A percentile compares a stretch with the other conserved stretches of the same genome.
Conservation (phyloP, 2,797 vertebrate species). For the Cygnus olor region DNA sequence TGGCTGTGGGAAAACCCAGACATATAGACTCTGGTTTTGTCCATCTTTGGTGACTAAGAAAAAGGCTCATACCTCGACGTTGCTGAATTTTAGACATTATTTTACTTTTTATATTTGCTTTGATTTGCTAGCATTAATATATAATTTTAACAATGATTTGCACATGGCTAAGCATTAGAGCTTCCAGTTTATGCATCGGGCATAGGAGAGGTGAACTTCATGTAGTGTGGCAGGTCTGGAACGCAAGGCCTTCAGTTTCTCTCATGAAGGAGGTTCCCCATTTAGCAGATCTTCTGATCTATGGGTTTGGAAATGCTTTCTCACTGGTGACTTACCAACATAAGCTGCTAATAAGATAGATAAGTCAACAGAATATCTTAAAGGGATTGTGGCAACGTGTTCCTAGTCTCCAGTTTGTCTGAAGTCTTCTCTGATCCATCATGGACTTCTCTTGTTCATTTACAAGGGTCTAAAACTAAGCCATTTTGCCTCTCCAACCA, state of each 20-base stretch:
- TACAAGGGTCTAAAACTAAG: background rate
- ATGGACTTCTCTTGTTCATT: background rate
- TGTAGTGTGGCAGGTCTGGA: background rate
- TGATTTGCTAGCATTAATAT: background rate
- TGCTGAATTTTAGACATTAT: background rate
- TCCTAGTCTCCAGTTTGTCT: background rate
- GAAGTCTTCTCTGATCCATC: background rate
- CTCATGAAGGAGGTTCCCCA: background rate
- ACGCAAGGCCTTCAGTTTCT: background rate
- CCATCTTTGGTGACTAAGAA: background rate
- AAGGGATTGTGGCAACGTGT: background rate
- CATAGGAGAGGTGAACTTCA: background rate
- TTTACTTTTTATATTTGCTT: background rate
- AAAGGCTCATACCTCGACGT: background rate
- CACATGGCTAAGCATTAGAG: background rate
- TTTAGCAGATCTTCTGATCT: background rate
- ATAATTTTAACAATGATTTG: background rate
- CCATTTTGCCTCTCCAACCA: background rate
- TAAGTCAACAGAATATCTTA: background rate
- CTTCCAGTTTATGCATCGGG: background rate
- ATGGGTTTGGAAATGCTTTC: background rate
- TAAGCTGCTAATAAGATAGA: background rate
- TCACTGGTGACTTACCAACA: background rate
- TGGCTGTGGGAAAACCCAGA: constrained; percentile 31
- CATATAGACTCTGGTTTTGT: constrained; percentile 3